Percentiles rank a stretch among this genome's conserved stretches.
Conservation (phyloP, 2,888 invertebrate species). For the Aporophyla lueneburgensis region DNA sequence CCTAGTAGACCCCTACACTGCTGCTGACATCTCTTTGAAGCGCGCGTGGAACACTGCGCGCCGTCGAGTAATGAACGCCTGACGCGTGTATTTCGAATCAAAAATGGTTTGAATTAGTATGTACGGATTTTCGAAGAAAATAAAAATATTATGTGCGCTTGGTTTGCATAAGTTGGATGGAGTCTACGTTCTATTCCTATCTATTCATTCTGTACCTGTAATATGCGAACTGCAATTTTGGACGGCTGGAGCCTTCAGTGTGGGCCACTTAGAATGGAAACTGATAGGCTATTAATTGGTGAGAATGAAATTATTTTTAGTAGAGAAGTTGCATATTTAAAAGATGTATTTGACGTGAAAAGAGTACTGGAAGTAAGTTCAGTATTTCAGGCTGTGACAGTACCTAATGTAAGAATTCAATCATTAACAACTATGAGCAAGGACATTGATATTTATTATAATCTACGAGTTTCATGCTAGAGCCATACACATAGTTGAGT, state of each 20-base stretch:
- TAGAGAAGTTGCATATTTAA: not conserved
- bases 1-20: too few relatives aligned
- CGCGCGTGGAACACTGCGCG: too few relatives aligned
- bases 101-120: too few relatives aligned
- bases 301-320: not conserved
- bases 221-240: conserved; percentile 40
- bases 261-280: conserved; percentile 27
- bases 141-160: too few relatives aligned
- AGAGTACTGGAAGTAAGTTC: not conserved
- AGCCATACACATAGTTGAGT: not conserved
- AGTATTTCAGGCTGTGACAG: not conserved
- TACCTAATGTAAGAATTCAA: not conserved
- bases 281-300: conserved; percentile 49
- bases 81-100: too few relatives aligned
- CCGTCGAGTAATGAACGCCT: too few relatives aligned
- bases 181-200: too few relatives aligned
- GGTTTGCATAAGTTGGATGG: too few relatives aligned
- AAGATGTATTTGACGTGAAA: not conserved
- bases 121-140: too few relatives aligned
- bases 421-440: not conserved
- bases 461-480: not conserved
- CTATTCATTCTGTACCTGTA: too few relatives aligned
- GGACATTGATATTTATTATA: not conserved
- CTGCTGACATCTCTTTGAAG: too few relatives aligned
- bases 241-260: conserved; percentile 29